A percentile compares a stretch with the other conserved stretches of the same genome.
Evolutionary conservation across 2,113 vertebrate genomes (phyloP).

Genomic region (Platanista minor): DNA sequence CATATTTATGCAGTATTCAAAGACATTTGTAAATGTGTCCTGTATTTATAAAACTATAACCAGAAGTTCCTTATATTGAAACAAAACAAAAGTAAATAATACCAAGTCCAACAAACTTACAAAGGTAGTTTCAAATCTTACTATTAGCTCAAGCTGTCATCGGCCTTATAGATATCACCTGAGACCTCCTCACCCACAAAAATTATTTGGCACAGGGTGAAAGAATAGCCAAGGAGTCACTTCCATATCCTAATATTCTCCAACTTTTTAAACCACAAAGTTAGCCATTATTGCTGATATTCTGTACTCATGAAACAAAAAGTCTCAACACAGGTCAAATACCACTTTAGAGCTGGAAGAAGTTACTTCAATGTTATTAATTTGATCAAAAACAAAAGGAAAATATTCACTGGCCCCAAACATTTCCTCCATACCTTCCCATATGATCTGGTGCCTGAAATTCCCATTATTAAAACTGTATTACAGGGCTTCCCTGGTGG

Average conservation of each 20-base stretch:
- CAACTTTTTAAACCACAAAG: not conserved
- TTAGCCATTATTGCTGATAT: not conserved
- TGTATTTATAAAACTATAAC: not conserved
- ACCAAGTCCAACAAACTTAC: not conserved
- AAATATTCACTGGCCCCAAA: not conserved
- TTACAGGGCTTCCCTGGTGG: not conserved
- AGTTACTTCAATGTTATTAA: not conserved
- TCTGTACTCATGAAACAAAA: not conserved
- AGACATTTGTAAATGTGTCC: not conserved
- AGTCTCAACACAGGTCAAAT: not conserved
- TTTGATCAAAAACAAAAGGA: not conserved
- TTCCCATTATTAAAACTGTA: not conserved
- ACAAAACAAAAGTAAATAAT: not conserved
- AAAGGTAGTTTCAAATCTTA: not conserved
- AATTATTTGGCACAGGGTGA: not conserved
- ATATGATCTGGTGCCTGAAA: not conserved
- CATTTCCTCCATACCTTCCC: not conserved
- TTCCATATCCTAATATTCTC: not conserved
- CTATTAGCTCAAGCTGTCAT: not conserved
- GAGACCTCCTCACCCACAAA: not conserved
- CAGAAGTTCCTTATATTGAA: conserved; percentile 11
- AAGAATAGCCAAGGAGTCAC: not conserved
- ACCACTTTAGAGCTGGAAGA: not conserved
- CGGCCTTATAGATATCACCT: not conserved
- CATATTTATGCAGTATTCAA: not conserved